Percentiles rank a stretch among this genome's conserved stretches.
These are phyloP conservation scores for Sclerurus mexicanus DNA, from an alignment of 2,113 vertebrate species.

Conservation along the genomic window DNA sequence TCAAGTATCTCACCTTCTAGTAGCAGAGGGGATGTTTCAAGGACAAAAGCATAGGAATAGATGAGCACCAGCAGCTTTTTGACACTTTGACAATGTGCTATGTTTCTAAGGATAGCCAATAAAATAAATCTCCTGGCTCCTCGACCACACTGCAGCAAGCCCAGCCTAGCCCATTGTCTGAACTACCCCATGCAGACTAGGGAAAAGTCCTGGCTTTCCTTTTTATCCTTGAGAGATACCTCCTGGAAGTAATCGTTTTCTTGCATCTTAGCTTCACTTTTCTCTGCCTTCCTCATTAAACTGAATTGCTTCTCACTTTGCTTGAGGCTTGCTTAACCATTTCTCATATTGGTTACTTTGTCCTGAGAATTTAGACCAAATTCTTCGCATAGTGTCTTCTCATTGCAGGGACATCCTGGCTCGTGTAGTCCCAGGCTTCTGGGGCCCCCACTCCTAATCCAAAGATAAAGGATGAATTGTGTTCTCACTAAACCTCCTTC, in stretches of 20 bases:
- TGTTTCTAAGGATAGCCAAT: not conserved
- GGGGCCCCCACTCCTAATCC: rapidly evolving
- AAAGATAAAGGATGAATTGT: not conserved
- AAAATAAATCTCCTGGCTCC: not conserved
- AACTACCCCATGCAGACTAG: not conserved
- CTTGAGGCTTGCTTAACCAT: not conserved
- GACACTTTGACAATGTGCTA: not conserved
- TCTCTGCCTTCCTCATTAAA: not conserved
- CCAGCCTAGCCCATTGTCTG: not conserved
- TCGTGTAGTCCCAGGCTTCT: not conserved
- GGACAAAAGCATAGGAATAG: not conserved
- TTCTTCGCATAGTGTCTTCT: not conserved
- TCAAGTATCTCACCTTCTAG: not conserved
- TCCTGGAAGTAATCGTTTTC: not conserved
- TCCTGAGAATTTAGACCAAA: not conserved
- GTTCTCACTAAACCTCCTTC: not conserved
- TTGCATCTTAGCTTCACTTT: not conserved
- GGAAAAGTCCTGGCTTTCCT: not conserved
- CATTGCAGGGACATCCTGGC: not conserved
- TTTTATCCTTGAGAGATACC: not conserved
- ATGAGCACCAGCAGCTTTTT: not conserved
- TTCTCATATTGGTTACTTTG: not conserved
- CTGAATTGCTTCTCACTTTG: not conserved
- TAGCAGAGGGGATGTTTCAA: not conserved
- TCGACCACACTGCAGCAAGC: not conserved